Evolutionary conservation across 2,888 invertebrate genomes (phyloP).

Genomic region (Cephus spinipes): DNA sequence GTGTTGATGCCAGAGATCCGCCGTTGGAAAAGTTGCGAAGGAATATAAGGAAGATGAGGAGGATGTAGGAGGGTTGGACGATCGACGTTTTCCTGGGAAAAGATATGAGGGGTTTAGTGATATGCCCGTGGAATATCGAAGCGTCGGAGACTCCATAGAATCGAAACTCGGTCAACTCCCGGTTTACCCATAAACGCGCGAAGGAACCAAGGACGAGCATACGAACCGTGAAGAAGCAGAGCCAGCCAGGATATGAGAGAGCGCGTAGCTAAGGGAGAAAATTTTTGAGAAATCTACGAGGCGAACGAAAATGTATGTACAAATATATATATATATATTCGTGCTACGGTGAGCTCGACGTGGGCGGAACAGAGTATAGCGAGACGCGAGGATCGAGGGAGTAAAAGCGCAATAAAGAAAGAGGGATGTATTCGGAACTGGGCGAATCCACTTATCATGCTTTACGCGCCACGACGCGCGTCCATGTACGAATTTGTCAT

Average conservation of each 20-base stretch:
- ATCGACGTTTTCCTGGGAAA: background rate
- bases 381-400: background rate
- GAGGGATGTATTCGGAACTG: background rate
- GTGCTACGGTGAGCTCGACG: background rate
- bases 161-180: background rate
- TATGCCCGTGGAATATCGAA: background rate
- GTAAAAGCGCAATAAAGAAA: background rate
- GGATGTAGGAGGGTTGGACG: background rate
- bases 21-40: background rate
- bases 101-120: background rate
- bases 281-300: background rate
- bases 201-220: background rate
- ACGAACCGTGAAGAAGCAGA: background rate
- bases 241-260: background rate
- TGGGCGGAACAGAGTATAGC: background rate
- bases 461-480: constrained; percentile 24
- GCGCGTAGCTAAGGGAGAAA: background rate
- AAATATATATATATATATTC: background rate
- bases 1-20: background rate
- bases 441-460: constrained; percentile 25
- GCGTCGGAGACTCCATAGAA: background rate
- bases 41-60: background rate
- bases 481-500: constrained; percentile 34
- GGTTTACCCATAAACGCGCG: background rate
- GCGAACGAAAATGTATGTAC: background rate